phyloP scores from a whole-genome alignment of 2,888 invertebrate genomes.

The Megastigmus dorsalis region DNA sequence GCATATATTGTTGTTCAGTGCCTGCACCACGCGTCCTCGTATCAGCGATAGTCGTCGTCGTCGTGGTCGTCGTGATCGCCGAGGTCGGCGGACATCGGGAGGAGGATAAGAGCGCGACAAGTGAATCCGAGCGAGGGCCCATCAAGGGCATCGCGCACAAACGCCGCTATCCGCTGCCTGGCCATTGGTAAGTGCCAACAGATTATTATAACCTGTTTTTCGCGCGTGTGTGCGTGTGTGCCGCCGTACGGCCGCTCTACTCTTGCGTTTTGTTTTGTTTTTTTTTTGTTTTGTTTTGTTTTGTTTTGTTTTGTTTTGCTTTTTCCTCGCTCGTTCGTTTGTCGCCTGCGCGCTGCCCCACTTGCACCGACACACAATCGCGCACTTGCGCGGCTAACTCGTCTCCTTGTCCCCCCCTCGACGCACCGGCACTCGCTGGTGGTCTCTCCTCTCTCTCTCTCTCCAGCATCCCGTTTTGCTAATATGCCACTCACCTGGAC shows the following conservation, averaged over 20 bases:
- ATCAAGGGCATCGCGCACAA: neutral
- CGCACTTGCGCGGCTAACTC: conserved; percentile 13
- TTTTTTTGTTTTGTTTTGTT: no score
- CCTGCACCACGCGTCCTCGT: neutral
- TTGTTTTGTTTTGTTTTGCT: no score
- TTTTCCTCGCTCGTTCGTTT: neutral
- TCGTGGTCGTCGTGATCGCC: no score
- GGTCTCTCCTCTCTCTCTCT: no score
- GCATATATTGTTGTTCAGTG: no score
- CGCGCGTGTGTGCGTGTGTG: neutral
- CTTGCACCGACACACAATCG: neutral
- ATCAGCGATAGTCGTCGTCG: no score
- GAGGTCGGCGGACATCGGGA: no score
- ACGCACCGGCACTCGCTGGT: conserved; percentile 35
- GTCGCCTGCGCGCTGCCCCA: no score
- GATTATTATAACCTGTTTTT: conserved; percentile 41
- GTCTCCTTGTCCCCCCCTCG: neutral
- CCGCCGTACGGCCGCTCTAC: neutral
- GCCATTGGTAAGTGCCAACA: conserved; percentile 41
- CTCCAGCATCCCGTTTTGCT: conserved; percentile 19
- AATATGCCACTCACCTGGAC: conserved; percentile 42
- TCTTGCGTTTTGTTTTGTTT: no score
- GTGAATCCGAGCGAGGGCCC: neutral
- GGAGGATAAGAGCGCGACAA: no score
- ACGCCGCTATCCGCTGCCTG: conserved; percentile 13